phyloP scores from a whole-genome alignment of 1,140 invertebrate genomes.

The Zeugodacus cucurbitae region DNA sequence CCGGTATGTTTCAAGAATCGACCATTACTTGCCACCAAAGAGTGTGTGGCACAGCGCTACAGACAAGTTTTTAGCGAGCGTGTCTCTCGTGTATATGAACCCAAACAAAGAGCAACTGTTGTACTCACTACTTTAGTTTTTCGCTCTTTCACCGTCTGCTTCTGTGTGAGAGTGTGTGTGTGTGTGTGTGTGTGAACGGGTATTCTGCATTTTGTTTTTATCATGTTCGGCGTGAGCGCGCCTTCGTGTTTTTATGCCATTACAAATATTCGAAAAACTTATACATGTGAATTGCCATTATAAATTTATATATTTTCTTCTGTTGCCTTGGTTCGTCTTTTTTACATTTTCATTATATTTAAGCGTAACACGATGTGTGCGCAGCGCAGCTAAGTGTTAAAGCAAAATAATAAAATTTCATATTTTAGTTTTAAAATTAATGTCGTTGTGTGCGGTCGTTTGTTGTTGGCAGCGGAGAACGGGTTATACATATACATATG shows the following conservation, averaged over 20 bases:
- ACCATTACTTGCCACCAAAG: background rate
- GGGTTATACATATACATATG: too few species aligned
- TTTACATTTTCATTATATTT: slow-evolving; percentile 42
- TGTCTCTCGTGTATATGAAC: too few species aligned
- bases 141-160: background rate
- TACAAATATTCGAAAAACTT: slow-evolving; percentile 28
- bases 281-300: slow-evolving; percentile 31
- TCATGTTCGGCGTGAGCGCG: background rate
- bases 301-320: slow-evolving; percentile 38
- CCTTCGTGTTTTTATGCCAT: slow-evolving; percentile 7
- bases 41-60: background rate
- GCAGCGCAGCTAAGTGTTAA: slow-evolving; percentile 30
- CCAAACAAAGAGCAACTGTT: background rate
- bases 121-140: background rate
- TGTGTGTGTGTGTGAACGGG: background rate
- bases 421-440: slow-evolving; percentile 44
- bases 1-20: background rate
- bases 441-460: slow-evolving; percentile 32
- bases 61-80: background rate
- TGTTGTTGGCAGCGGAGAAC: background rate
- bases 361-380: slow-evolving; percentile 18
- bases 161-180: background rate
- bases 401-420: slow-evolving; percentile 42
- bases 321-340: slow-evolving; percentile 25
- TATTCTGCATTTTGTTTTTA: slow-evolving; percentile 36